Evolutionary conservation across 2,888 invertebrate genomes (phyloP).

Genomic region (Eumacrocentrus americanus): DNA sequence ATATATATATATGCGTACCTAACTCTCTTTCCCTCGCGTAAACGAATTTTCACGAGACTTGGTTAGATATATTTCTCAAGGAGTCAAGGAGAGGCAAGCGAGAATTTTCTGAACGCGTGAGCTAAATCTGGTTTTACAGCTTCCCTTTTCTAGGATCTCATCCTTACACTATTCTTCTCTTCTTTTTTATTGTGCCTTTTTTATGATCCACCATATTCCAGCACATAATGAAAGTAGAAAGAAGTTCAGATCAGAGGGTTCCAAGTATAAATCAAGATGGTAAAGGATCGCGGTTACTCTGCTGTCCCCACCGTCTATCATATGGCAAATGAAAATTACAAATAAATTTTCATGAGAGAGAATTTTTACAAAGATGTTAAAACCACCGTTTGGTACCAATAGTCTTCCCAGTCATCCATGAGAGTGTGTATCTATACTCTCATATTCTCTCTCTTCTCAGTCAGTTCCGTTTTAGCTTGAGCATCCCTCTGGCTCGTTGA

Average conservation of each 20-base stretch:
- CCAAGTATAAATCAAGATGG: neutral
- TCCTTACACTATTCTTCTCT: neutral
- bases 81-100: neutral
- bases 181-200: neutral
- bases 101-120: neutral
- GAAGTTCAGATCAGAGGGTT: neutral
- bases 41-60: constrained; percentile 5
- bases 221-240: neutral
- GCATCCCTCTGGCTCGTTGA: constrained; percentile 16
- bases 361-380: too few relatives aligned
- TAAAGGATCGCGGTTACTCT: neutral
- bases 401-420: too few relatives aligned
- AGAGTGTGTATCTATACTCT: neutral
- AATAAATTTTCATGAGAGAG: too few relatives aligned
- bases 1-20: neutral
- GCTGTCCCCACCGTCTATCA: too few relatives aligned
- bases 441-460: neutral
- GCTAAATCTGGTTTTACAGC: neutral
- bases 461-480: constrained; percentile 7
- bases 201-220: neutral
- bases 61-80: neutral
- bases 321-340: too few relatives aligned
- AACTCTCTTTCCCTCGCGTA: neutral
- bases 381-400: too few relatives aligned
- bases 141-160: neutral